A percentile compares a stretch with the other conserved stretches of the same genome.
Evolutionary conservation across 1,140 invertebrate species (phyloP).

Genomic region (Papilio aristodemus): DNA sequence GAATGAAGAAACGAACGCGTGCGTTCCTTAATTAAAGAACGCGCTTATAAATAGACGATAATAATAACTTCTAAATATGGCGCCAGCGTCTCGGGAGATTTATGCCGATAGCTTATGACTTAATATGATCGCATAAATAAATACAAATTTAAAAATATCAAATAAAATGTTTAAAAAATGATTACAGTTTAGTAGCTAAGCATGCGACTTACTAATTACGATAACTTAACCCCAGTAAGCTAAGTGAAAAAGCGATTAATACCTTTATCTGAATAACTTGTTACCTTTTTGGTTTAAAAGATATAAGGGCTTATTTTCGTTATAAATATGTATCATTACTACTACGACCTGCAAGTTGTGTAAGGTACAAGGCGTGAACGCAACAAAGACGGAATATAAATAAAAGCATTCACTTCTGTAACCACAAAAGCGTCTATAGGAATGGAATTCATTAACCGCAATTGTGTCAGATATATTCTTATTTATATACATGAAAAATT

Average conservation of each 20-base stretch:
- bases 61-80: constrained; percentile 20
- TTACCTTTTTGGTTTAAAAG: too few relatives aligned
- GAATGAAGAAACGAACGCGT: background rate
- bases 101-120: constrained; percentile 16
- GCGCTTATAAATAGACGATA: constrained; percentile 10
- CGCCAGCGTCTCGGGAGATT: background rate
- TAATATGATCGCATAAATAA: constrained; percentile 19
- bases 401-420: constrained; percentile 12
- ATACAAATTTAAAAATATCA: constrained; percentile 4
- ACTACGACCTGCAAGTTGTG: background rate
- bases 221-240: too few relatives aligned
- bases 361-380: background rate
- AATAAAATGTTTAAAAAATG: constrained; percentile 13
- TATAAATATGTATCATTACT: too few relatives aligned
- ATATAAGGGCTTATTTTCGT: too few relatives aligned
- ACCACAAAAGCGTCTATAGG: background rate
- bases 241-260: too few relatives aligned
- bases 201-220: too few relatives aligned
- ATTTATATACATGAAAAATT: too few relatives aligned
- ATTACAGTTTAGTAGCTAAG: background rate
- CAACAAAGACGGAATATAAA: background rate
- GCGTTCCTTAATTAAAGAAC: constrained; percentile 2
- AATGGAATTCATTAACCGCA: constrained; percentile 9
- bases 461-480: background rate
- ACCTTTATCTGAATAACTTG: too few relatives aligned